A percentile compares a stretch with the other conserved stretches of the same genome.
Conservation (phyloP, 2,113 vertebrate genomes). For the Daubentonia madagascariensis region DNA sequence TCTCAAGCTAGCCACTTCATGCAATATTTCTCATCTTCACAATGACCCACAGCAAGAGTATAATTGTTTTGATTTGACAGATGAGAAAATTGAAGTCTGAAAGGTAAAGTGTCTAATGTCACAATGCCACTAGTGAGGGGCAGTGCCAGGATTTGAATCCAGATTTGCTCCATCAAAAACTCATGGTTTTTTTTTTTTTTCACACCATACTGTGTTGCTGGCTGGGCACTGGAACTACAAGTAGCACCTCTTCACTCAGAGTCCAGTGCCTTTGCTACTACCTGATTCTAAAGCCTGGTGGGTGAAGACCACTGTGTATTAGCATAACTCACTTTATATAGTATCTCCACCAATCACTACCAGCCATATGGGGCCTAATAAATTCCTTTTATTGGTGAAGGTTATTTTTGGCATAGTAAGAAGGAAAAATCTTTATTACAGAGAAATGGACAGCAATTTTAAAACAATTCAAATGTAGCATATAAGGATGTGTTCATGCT, state of each 20-base stretch:
- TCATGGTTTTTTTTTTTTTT: not conserved
- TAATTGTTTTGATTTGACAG: not conserved
- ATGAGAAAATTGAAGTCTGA: not conserved
- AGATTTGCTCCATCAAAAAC: not conserved
- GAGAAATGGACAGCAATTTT: not conserved
- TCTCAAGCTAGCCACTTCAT: rapidly evolving
- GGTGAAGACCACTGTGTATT: not conserved
- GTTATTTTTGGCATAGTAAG: not conserved
- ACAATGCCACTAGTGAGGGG: not conserved
- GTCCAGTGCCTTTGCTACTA: not conserved
- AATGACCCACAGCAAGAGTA: too few relatives aligned
- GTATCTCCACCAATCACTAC: not conserved
- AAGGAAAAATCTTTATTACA: not conserved
- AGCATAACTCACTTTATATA: not conserved
- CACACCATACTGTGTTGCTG: not conserved
- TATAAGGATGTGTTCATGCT: not conserved
- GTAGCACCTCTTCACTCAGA: not conserved
- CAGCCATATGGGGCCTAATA: not conserved
- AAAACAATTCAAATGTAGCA: not conserved
- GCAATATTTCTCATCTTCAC: not conserved
- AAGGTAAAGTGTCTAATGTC: not conserved
- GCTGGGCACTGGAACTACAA: not conserved
- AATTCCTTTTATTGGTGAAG: not conserved
- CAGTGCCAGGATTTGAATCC: not conserved
- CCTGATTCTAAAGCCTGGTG: not conserved